Evolutionary conservation across 1,140 invertebrate genomes (phyloP), one percentile per base, ranked within the genome.

Genomic region (Cherax destructor): DNA sequence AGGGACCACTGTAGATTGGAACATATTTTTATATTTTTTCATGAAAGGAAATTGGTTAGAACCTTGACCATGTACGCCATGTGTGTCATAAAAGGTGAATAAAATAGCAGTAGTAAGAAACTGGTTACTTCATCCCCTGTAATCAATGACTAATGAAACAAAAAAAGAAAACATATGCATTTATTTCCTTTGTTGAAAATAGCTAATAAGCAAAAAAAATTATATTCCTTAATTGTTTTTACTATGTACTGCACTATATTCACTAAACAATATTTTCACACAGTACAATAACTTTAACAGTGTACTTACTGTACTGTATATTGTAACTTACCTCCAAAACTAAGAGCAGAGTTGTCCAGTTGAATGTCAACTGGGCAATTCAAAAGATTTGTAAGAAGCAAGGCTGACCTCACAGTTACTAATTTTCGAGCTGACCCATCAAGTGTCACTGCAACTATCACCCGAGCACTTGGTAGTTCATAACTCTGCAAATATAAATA

Each of bases 381-480:
- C 89, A 98, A 94, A 93, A 96, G 95, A 95, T 99, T 99, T 9
- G 96, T 94, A 3, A 99, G 94, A 86, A 96, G 96, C 76, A 99
- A 95, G 61, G 98, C 98, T 47, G 98, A 99, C 86, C 98, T 96
- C 5, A 99, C 96, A n/a, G 97, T 98, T n/a, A 99, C 97, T 86
- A 99, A 95, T 95, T 99, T 99, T 91, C 97, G 96, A 0, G 99
- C 98, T 61, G 97, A 98, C 1, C 98, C 98, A 94, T 99, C 98
- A 86, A 99, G 95, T 4, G 97, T 96, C 1, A 99, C 97, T 93
- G 97, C 97, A 94, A 99, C 97, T 11, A 99, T 97, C 30, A 99
- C 95, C 92, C 97, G 95, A 0, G 97, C 96, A 93, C 96, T 96
- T 52, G 95, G 94, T 10, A 95, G 81, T 86, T 95, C 94, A 74